A percentile compares a stretch with the other conserved stretches of the same genome.
These are phyloP conservation scores for Nowickia ferox DNA, from an alignment of 2,888 invertebrate species.

Conservation along the genomic window DNA sequence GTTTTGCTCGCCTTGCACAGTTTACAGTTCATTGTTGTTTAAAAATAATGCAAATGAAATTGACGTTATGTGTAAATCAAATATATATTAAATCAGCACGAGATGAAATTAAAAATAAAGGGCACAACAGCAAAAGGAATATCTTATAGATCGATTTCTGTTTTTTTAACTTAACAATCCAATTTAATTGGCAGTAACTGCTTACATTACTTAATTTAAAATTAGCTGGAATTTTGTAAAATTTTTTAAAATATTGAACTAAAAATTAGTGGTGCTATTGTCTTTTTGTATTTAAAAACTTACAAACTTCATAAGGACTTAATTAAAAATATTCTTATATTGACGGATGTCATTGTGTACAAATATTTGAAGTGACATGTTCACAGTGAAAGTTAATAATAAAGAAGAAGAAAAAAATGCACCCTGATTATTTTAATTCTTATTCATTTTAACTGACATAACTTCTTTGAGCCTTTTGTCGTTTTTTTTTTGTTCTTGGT, in stretches of 20 bases:
- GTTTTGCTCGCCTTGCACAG: conserved; percentile 18
- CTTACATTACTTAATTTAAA: too few species aligned
- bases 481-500: background rate
- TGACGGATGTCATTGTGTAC: background rate
- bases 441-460: conserved; percentile 41
- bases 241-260: too few species aligned
- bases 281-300: too few species aligned
- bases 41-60: conserved; percentile 31
- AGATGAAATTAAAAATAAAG: background rate
- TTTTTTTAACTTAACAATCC: too few species aligned
- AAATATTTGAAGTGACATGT: conserved; percentile 20
- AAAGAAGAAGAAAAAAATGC: conserved; percentile 9
- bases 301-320: too few species aligned
- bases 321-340: background rate
- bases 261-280: too few species aligned
- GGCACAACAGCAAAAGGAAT: background rate
- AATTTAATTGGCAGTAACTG: too few species aligned
- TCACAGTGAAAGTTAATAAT: conserved; percentile 8
- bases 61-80: conserved; percentile 44
- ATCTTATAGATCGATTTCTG: background rate
- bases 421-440: conserved; percentile 38
- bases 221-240: too few species aligned
- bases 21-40: conserved; percentile 21
- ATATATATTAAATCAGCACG: background rate
- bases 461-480: conserved; percentile 17